phyloP scores from a whole-genome alignment of 2,888 invertebrate species.

The Lottia scabra region DNA sequence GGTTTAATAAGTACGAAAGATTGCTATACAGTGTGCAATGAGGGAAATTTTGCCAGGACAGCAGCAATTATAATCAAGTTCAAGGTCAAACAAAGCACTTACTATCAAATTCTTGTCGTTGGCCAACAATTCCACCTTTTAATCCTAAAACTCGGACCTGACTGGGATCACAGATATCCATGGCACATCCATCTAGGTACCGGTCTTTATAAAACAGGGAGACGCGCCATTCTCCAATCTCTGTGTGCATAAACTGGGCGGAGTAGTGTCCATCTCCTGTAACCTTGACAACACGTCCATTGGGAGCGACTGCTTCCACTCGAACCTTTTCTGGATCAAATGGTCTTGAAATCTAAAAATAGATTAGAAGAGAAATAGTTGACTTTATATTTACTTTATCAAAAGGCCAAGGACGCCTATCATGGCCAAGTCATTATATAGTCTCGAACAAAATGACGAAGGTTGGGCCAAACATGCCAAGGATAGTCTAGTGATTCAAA shows the following conservation, averaged over 20 bases:
- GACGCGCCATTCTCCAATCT: slow-evolving; percentile 58
- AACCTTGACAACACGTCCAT: slow-evolving; percentile 53
- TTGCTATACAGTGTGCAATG: neutral
- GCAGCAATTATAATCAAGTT: too few relatives aligned
- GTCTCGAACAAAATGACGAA: too few relatives aligned
- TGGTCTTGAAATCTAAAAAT: slow-evolving; percentile 12
- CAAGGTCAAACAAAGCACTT: slow-evolving; percentile 7
- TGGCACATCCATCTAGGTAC: slow-evolving; percentile 48
- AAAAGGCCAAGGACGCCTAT: too few relatives aligned
- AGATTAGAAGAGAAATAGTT: neutral
- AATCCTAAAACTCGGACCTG: slow-evolving; percentile 52
- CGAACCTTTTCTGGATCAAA: slow-evolving; percentile 41
- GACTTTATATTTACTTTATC: too few relatives aligned
- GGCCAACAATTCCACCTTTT: slow-evolving; percentile 44
- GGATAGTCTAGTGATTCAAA: too few relatives aligned
- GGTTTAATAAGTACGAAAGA: too few relatives aligned
- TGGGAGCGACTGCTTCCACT: slow-evolving; percentile 54
- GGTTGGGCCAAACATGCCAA: too few relatives aligned
- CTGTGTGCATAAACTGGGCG: slow-evolving; percentile 51
- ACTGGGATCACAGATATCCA: slow-evolving; percentile 58
- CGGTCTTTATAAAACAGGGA: slow-evolving; percentile 42
- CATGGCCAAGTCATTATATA: too few relatives aligned
- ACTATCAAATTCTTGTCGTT: slow-evolving; percentile 50
- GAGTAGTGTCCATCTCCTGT: slow-evolving; percentile 55
- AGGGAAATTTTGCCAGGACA: neutral